phyloP scores from a whole-genome alignment of 30 jellyfish, hydroid and myxozoan species.

The Cassiopea xamachana region DNA sequence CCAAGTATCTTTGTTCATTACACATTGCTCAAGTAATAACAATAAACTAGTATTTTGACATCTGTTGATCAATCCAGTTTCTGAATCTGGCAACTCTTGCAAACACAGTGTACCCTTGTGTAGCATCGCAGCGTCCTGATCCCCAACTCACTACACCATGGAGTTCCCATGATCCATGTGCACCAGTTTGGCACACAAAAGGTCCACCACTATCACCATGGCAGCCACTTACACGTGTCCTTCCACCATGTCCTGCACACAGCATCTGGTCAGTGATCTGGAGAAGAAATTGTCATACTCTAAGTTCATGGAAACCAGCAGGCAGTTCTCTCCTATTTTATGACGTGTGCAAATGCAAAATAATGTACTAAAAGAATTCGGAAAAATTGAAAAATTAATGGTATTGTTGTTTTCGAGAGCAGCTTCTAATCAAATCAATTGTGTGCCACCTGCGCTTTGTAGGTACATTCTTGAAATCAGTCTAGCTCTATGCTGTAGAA shows the following conservation, averaged over 20 bases:
- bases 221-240: slow-evolving; percentile 70
- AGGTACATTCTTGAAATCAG: too few relatives aligned
- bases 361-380: not conserved
- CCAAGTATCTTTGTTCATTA: too few relatives aligned
- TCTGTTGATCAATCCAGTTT: slow-evolving; percentile 75
- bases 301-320: not conserved
- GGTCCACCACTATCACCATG: slow-evolving; percentile 94
- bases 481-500: not conserved
- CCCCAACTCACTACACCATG: slow-evolving; percentile 96
- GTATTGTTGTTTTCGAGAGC: too few relatives aligned
- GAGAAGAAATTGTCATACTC: not conserved
- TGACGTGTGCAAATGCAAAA: not conserved
- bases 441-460: too few relatives aligned
- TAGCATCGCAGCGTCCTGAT: slow-evolving; percentile 74
- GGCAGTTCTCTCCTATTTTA: too few relatives aligned
- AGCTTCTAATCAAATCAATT: too few relatives aligned
- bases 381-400: too few relatives aligned
- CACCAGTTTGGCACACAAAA: slow-evolving; percentile 81
- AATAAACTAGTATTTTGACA: slow-evolving; percentile 13
- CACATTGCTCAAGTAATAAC: not conserved
- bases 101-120: slow-evolving; percentile 69
- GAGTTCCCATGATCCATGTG: slow-evolving; percentile 65
- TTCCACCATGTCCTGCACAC: slow-evolving; percentile 85
- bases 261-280: slow-evolving; percentile 73
- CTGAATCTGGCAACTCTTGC: slow-evolving; percentile 80